These are phyloP conservation scores for Trinorchestia longiramus DNA, from an alignment of 1,140 invertebrate genomes.

Conservation along the genomic window DNA sequence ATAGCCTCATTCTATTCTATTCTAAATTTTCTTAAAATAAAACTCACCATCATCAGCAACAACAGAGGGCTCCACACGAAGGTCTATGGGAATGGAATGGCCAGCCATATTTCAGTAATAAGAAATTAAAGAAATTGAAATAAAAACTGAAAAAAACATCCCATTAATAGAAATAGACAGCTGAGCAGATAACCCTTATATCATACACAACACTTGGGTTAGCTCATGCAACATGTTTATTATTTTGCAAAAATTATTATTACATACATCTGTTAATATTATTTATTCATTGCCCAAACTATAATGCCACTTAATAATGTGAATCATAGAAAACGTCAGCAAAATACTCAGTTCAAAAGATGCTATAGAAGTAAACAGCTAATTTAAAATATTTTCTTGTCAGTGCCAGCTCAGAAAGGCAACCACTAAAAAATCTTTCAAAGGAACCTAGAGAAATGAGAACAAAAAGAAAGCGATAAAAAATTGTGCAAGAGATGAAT, in stretches of 20 bases:
- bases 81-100: slow-evolving; percentile 25
- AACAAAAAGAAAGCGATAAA: too few species aligned
- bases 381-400: too few species aligned
- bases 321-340: neutral
- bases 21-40: neutral
- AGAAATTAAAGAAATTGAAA: neutral
- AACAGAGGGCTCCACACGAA: slow-evolving; percentile 26
- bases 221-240: too few species aligned
- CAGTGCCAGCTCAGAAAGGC: too few species aligned
- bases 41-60: slow-evolving; percentile 5
- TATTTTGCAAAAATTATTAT: too few species aligned
- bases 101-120: neutral
- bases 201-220: too few species aligned
- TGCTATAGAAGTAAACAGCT: neutral
- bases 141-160: neutral
- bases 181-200: too few species aligned
- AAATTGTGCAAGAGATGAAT: too few species aligned
- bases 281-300: neutral
- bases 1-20: too few species aligned
- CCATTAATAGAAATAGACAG: neutral
- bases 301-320: neutral
- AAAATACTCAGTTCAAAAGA: neutral
- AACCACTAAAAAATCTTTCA: too few species aligned
- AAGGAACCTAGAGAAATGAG: too few species aligned
- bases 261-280: too few species aligned